A percentile compares a stretch with the other conserved stretches of the same genome.
Evolutionary conservation across 2,113 vertebrate species (phyloP).

Genomic region (Oceanodroma tethys): DNA sequence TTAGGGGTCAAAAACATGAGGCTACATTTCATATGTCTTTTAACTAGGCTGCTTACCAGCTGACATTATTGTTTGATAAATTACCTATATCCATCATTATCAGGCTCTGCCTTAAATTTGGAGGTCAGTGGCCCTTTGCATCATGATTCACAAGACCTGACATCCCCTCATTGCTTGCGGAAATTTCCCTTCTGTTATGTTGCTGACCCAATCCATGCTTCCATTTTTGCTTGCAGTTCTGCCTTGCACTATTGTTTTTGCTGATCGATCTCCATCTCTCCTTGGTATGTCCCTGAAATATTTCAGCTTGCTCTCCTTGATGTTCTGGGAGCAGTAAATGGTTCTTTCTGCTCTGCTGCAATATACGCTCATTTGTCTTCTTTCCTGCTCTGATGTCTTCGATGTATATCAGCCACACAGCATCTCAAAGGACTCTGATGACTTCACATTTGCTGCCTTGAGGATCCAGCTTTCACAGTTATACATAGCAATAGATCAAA

Average conservation of each 20-base stretch:
- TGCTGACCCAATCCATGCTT: not conserved
- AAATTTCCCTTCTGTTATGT: constrained; percentile 11
- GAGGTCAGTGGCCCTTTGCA: constrained; percentile 27
- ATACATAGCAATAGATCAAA: constrained; percentile 45
- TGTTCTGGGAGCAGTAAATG: constrained; percentile 35
- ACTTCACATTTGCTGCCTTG: constrained; percentile 36
- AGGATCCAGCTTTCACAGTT: constrained; percentile 13
- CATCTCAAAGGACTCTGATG: constrained; percentile 46
- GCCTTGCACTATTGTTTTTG: constrained; percentile 1
- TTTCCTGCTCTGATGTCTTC: not conserved
- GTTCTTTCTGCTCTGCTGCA: constrained; percentile 32
- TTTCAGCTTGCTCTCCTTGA: constrained; percentile 40
- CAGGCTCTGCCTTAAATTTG: constrained; percentile 28
- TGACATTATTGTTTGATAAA: constrained; percentile 11
- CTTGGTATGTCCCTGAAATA: constrained; percentile 57
- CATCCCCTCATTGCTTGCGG: not conserved
- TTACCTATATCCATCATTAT: constrained; percentile 24
- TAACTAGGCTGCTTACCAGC: constrained; percentile 19
- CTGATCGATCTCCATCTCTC: constrained; percentile 56
- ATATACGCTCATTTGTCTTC: constrained; percentile 36
- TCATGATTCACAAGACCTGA: constrained; percentile 31
- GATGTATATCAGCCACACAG: constrained; percentile 10
- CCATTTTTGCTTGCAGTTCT: constrained; percentile 1
- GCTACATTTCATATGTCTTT: constrained; percentile 41
- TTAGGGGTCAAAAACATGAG: not conserved